Percentiles rank a stretch among this genome's conserved stretches.
Conservation (phyloP, 2,797 vertebrate species). For the Dallia pectoralis region DNA sequence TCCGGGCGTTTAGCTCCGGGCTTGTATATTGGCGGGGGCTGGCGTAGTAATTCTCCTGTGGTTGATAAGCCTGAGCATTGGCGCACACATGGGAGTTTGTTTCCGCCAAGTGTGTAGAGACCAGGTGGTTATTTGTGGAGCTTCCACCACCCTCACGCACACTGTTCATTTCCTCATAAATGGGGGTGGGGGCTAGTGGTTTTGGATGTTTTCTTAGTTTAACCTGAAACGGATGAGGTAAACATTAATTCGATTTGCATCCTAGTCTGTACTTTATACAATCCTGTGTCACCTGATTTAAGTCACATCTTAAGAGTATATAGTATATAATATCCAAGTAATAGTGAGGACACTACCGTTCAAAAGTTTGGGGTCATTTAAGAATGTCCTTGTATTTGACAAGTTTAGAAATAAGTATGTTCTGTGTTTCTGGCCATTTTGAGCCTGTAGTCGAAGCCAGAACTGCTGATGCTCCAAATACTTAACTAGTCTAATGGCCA, state of each 20-base stretch:
- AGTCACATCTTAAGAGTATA: too few species aligned
- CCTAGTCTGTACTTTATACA: too few species aligned
- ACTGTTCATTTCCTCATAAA: constrained; percentile 72
- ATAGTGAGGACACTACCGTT: background rate
- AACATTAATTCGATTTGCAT: background rate
- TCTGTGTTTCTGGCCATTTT: too few species aligned
- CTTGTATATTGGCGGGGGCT: constrained; percentile 51
- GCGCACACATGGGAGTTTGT: constrained; percentile 56
- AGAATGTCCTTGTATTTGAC: too few species aligned
- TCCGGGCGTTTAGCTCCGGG: background rate
- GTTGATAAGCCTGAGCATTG: constrained; percentile 52
- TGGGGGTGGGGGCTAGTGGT: constrained; percentile 24
- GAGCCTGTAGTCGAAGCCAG: too few species aligned
- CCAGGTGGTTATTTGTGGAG: constrained; percentile 41
- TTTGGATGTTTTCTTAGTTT: constrained; percentile 9
- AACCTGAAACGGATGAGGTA: constrained; percentile 19
- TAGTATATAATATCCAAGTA: too few species aligned
- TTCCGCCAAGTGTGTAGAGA: constrained; percentile 59
- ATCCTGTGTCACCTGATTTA: background rate
- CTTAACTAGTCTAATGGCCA: too few species aligned
- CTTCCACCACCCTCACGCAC: constrained; percentile 37
- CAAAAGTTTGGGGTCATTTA: too few species aligned
- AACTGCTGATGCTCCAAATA: too few species aligned
- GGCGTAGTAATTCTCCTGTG: constrained; percentile 64
- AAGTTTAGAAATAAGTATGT: too few species aligned